Evolutionary conservation across 2,888 invertebrate genomes (phyloP).

Genomic region (Nephrotoma appendiculata): DNA sequence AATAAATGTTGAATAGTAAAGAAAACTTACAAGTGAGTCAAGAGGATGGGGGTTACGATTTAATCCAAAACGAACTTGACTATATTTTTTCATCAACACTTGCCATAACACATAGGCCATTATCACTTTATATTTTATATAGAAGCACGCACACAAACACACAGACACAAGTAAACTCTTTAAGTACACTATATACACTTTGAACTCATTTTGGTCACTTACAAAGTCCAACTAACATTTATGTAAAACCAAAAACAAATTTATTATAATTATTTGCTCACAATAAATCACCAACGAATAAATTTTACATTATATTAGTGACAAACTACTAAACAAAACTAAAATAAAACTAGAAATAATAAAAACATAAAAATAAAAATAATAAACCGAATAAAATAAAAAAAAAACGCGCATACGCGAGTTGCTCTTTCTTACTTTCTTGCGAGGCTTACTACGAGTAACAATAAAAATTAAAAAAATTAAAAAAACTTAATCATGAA

Average conservation of each 20-base stretch:
- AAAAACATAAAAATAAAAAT: neutral
- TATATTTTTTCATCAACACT: constrained; percentile 5
- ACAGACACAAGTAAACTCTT: neutral
- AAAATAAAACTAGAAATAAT: neutral
- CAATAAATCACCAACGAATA: neutral
- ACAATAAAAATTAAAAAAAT: neutral
- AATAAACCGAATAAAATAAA: neutral
- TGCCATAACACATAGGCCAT: constrained; percentile 4
- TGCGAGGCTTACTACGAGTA: neutral
- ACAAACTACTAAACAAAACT: neutral
- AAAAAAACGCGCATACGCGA: constrained; percentile 4
- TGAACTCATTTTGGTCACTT: neutral
- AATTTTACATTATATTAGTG: neutral
- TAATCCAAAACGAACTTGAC: constrained; percentile 4
- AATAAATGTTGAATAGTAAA: neutral
- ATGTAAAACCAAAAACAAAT: neutral
- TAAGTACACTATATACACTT: neutral
- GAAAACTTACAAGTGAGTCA: constrained; percentile 3
- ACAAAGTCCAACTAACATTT: too few relatives aligned
- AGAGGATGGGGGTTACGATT: neutral
- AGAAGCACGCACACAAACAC: neutral
- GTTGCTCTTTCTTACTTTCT: neutral
- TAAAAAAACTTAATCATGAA: neutral
- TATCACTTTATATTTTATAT: neutral
- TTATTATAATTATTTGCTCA: neutral